Evolutionary conservation across 2,888 invertebrate genomes (phyloP).

Genomic region (Phyto melanocephala): DNA sequence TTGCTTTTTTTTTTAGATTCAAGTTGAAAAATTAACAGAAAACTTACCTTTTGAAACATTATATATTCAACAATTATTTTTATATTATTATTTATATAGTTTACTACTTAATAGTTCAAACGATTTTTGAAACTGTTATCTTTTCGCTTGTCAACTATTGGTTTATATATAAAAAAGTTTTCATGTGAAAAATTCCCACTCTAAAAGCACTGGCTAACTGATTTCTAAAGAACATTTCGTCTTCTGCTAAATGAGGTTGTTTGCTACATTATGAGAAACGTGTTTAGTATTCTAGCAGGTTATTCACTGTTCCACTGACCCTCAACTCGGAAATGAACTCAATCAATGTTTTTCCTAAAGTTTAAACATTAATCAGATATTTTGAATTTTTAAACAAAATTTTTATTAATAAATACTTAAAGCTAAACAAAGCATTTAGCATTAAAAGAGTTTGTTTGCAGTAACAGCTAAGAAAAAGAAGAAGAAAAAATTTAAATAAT

Average conservation of each 20-base stretch:
- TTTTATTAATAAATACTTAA: background rate
- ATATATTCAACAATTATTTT: too few relatives aligned
- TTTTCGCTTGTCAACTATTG: background rate
- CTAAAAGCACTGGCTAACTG: background rate
- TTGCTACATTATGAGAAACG: slow-evolving; percentile 14
- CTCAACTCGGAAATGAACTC: slow-evolving; percentile 57
- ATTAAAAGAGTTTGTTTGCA: background rate
- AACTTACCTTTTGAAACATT: slow-evolving; percentile 43
- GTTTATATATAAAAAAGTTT: slow-evolving; percentile 38
- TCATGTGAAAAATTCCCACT: slow-evolving; percentile 1
- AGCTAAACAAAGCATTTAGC: background rate
- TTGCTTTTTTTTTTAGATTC: background rate
- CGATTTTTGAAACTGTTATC: background rate
- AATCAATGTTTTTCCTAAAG: slow-evolving; percentile 41
- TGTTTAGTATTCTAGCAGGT: too few relatives aligned
- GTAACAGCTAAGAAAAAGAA: background rate
- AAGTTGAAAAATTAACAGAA: background rate
- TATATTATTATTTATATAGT: background rate
- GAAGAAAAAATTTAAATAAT: background rate
- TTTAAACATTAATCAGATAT: background rate
- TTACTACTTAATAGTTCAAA: slow-evolving; percentile 1
- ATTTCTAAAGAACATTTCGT: background rate
- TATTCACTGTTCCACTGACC: slow-evolving; percentile 18
- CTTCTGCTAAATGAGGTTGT: background rate
- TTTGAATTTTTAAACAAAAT: background rate